Percentiles rank a stretch among this genome's conserved stretches.
Evolutionary conservation across 2,113 vertebrate species (phyloP).

Genomic region (Tachuris rubrigastra): DNA sequence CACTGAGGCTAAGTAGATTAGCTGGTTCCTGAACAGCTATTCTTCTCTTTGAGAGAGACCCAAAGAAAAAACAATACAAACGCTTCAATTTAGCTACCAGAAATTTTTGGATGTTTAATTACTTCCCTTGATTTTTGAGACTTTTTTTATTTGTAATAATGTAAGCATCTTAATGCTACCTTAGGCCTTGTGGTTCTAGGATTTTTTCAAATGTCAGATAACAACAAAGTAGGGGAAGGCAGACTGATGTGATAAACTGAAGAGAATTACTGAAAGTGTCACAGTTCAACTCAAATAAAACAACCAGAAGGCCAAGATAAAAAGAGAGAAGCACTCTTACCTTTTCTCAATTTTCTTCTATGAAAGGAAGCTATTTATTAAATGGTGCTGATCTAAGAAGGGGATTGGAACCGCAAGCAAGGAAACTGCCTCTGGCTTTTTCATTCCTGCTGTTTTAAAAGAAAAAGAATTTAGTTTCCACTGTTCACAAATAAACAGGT

Average conservation of each 20-base stretch:
- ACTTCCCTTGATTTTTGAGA: background rate
- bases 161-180: background rate
- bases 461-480: background rate
- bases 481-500: background rate
- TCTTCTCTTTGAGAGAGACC: background rate
- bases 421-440: background rate
- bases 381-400: background rate
- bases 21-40: background rate
- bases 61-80: background rate
- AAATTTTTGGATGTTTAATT: background rate
- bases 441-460: background rate
- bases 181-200: background rate
- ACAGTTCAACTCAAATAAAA: background rate
- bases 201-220: background rate
- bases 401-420: background rate
- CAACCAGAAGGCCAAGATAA: background rate
- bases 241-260: background rate
- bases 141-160: background rate
- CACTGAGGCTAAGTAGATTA: background rate
- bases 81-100: background rate
- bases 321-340: background rate
- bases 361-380: background rate
- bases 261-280: background rate
- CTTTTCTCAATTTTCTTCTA: background rate
- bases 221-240: background rate